Conservation (phyloP, 2,113 vertebrate genomes). For the Antigone vipio region DNA sequence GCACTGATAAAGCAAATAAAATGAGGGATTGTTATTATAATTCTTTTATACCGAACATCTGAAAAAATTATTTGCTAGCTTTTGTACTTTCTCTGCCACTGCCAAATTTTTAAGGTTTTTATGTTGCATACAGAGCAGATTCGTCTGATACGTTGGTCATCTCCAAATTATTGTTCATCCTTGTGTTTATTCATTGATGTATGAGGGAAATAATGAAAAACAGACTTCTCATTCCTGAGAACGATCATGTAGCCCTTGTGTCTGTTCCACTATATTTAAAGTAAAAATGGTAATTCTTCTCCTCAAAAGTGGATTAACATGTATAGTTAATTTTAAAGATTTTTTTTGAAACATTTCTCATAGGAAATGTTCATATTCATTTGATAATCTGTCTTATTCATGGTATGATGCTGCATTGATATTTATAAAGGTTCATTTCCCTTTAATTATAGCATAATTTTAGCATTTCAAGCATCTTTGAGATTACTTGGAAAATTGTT, state of each 20-base stretch:
- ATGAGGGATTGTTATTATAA: not conserved
- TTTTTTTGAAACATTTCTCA: not conserved
- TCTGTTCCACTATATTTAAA: not conserved
- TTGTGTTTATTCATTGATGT: not conserved
- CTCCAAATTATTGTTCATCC: not conserved
- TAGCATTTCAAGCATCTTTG: not conserved
- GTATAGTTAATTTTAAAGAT: not conserved
- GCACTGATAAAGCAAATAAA: not conserved
- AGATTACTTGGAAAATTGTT: not conserved
- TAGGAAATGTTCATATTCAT: not conserved
- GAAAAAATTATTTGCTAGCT: not conserved
- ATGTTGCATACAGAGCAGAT: not conserved
- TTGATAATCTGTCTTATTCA: not conserved
- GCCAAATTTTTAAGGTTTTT: not conserved
- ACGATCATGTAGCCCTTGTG: not conserved
- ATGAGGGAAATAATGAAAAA: not conserved
- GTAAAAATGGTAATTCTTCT: not conserved
- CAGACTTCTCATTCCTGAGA: not conserved
- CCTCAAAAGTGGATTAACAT: not conserved
- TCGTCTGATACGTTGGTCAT: not conserved
- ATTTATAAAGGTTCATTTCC: not conserved
- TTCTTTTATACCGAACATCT: not conserved
- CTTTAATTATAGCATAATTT: not conserved
- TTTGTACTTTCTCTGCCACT: not conserved
- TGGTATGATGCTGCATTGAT: not conserved